Evolutionary conservation across 2,888 invertebrate genomes (phyloP).

Genomic region (Maniola hyperantus): DNA sequence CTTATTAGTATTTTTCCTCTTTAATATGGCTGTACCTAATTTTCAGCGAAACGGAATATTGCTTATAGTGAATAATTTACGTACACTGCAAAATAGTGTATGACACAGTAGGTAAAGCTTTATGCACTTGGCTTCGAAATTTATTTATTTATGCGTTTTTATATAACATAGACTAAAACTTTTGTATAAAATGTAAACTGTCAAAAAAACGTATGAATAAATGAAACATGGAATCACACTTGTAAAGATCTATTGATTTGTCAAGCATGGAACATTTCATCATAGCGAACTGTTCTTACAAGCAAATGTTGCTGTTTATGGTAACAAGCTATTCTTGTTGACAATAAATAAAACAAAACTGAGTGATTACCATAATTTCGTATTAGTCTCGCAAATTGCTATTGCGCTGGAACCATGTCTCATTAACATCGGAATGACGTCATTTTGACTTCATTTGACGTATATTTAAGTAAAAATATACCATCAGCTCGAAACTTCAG

Average conservation of each 20-base stretch:
- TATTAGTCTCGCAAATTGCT: no score
- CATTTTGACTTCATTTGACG: no score
- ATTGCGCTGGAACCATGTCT: no score
- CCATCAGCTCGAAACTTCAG: no score
- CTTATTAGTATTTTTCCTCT: constrained; percentile 2
- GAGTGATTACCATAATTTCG: neutral
- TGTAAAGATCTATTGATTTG: neutral
- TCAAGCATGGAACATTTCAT: constrained; percentile 27
- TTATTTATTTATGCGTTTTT: constrained; percentile 15
- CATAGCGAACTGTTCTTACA: constrained; percentile 11
- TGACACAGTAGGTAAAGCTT: constrained; percentile 42
- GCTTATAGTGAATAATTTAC: constrained; percentile 11
- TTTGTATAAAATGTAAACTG: neutral
- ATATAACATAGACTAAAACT: neutral
- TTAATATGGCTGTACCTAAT: constrained; percentile 8
- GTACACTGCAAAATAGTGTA: constrained; percentile 38
- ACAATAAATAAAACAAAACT: neutral
- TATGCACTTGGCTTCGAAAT: constrained; percentile 16
- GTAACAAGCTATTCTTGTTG: neutral
- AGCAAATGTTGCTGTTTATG: constrained; percentile 19
- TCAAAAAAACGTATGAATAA: constrained; percentile 10
- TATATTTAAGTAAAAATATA: no score
- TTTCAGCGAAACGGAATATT: constrained; percentile 3
- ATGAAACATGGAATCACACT: neutral
- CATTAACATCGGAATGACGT: no score